phyloP scores from a whole-genome alignment of 64 coral and sea anemone genomes.

The Montipora sp. region DNA sequence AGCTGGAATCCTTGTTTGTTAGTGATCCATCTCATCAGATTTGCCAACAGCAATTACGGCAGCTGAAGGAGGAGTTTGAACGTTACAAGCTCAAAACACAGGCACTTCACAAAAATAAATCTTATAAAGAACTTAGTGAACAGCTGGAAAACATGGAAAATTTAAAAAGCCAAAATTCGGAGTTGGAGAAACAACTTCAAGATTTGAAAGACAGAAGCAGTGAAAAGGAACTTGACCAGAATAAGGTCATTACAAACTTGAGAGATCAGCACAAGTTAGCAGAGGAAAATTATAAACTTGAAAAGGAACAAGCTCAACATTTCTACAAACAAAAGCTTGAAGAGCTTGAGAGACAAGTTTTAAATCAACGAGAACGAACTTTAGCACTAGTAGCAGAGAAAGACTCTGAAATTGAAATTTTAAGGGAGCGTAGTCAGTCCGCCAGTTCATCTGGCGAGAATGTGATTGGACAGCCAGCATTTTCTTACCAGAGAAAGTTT shows the following conservation, averaged over 20 bases:
- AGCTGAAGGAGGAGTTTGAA: slow-evolving; percentile 97
- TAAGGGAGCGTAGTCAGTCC: slow-evolving; percentile 58
- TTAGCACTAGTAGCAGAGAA: slow-evolving; percentile 88
- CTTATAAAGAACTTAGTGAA: slow-evolving; percentile 62
- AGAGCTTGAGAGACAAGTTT: slow-evolving; percentile 94
- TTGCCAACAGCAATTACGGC: slow-evolving; percentile 86
- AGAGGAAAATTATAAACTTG: slow-evolving; percentile 57
- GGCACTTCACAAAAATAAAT: slow-evolving; percentile 58
- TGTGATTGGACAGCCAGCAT: slow-evolving; percentile 9
- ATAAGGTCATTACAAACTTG: slow-evolving; percentile 50
- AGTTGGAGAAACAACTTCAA: slow-evolving; percentile 75
- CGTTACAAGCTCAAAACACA: slow-evolving; percentile 69
- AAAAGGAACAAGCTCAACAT: slow-evolving; percentile 54
- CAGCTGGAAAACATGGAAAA: slow-evolving; percentile 72
- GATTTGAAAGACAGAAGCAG: slow-evolving; percentile 71
- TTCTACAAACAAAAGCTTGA: slow-evolving; percentile 89
- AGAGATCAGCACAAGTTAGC: slow-evolving; percentile 41
- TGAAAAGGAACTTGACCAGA: slow-evolving; percentile 69
- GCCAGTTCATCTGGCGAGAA: slow-evolving; percentile 37
- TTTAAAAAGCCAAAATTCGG: slow-evolving; percentile 69
- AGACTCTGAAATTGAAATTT: slow-evolving; percentile 82
- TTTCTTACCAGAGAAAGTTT: slow-evolving; percentile 81
- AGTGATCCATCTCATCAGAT: slow-evolving; percentile 90
- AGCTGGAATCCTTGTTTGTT: slow-evolving; percentile 84
- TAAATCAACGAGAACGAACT: slow-evolving; percentile 91